A percentile compares a stretch with the other conserved stretches of the same genome.
phyloP scores from a whole-genome alignment of 2,888 invertebrate species.

The Hydrotaea cyrtoneurina region DNA sequence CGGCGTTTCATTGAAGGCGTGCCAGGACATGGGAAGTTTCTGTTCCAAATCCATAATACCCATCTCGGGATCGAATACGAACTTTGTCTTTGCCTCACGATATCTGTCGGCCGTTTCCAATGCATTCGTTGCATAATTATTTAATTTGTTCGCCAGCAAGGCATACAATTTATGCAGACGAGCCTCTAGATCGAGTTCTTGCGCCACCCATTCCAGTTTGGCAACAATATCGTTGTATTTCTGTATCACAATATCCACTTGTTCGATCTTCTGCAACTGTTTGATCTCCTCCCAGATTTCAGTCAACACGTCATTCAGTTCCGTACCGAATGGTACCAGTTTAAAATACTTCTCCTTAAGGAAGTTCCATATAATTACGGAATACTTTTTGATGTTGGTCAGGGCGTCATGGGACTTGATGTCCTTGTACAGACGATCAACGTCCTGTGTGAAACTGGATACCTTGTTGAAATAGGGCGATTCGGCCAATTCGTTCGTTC shows the following conservation, averaged over 20 bases:
- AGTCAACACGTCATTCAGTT: slow-evolving; percentile 84
- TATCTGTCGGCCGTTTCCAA: slow-evolving; percentile 90
- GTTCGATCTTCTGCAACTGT: slow-evolving; percentile 84
- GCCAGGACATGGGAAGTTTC: slow-evolving; percentile 95
- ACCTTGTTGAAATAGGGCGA: slow-evolving; percentile 91
- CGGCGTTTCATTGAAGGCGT: slow-evolving; percentile 93
- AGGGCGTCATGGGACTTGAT: slow-evolving; percentile 89
- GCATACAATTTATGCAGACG: slow-evolving; percentile 85
- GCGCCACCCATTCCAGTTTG: slow-evolving; percentile 87
- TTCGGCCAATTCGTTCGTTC: slow-evolving; percentile 89
- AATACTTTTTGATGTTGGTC: slow-evolving; percentile 90
- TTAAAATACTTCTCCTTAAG: slow-evolving; percentile 86
- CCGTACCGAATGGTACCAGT: slow-evolving; percentile 86
- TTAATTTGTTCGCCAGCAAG: slow-evolving; percentile 86
- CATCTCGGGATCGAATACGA: slow-evolving; percentile 90
- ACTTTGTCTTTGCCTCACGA: slow-evolving; percentile 92
- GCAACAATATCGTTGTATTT: slow-evolving; percentile 84
- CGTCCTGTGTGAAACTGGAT: slow-evolving; percentile 89
- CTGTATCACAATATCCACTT: slow-evolving; percentile 83
- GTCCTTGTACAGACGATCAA: slow-evolving; percentile 90
- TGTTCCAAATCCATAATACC: slow-evolving; percentile 91
- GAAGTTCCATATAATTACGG: slow-evolving; percentile 85
- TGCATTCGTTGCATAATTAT: slow-evolving; percentile 89
- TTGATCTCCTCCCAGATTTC: slow-evolving; percentile 85
- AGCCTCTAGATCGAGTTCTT: slow-evolving; percentile 88